Percentiles rank a stretch among this genome's conserved stretches.
Evolutionary conservation across 2,888 invertebrate species (phyloP).

Genomic region (Ormia ochracea): DNA sequence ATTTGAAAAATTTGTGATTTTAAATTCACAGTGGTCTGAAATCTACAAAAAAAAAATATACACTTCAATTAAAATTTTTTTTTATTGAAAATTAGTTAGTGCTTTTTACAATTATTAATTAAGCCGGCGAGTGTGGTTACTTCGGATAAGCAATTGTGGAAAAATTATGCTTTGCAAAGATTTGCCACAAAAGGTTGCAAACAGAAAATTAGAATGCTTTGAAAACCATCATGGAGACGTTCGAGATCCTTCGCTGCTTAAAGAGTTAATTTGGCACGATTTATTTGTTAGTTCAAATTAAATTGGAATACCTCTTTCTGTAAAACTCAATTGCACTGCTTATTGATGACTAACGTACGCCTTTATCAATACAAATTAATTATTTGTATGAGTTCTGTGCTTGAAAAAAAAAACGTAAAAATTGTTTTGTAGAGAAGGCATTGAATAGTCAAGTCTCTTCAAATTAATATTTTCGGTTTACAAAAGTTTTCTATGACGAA

Average conservation of each 20-base stretch:
- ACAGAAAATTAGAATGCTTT: too few species aligned
- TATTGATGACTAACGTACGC: constrained; percentile 41
- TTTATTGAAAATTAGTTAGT: too few species aligned
- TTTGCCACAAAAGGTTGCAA: too few species aligned
- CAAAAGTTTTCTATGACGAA: not conserved
- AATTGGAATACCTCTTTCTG: not conserved
- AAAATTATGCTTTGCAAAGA: too few species aligned
- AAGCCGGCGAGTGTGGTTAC: too few species aligned
- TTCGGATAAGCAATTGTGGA: too few species aligned
- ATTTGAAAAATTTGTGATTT: too few species aligned
- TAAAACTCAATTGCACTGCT: constrained; percentile 6
- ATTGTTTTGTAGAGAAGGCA: not conserved
- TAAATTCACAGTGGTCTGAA: too few species aligned
- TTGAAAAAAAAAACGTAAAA: not conserved
- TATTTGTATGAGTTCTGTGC: constrained; percentile 7
- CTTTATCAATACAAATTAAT: constrained; percentile 25
- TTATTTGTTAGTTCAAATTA: not conserved
- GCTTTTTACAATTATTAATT: too few species aligned
- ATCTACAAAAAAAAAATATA: too few species aligned
- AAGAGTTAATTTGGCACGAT: not conserved
- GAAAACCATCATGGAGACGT: too few species aligned
- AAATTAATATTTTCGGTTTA: constrained; percentile 7
- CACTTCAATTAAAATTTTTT: too few species aligned
- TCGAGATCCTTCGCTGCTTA: not conserved
- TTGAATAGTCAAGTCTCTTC: constrained; percentile 3